These are phyloP conservation scores for Hippocampus zosterae DNA, from an alignment of 2,113 vertebrate genomes.

Conservation along the genomic window DNA sequence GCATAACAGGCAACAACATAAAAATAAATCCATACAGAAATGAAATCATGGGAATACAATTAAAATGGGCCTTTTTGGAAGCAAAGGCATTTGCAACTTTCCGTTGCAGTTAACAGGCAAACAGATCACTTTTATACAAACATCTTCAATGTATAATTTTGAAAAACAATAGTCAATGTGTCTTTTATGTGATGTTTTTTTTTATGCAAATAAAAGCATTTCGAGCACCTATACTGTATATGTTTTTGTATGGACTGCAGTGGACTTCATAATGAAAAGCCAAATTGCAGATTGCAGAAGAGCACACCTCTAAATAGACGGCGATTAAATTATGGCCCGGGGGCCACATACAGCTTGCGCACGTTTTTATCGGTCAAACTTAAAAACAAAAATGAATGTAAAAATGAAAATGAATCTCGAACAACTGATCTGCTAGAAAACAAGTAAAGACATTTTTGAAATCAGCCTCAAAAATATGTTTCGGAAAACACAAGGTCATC, in stretches of 20 bases:
- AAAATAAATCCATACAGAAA: constrained; percentile 37
- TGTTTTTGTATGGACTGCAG: not conserved
- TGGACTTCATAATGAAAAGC: not conserved
- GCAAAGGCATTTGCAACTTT: not conserved
- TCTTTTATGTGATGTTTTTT: not conserved
- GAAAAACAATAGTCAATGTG: not conserved
- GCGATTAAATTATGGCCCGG: not conserved
- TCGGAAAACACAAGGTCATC: too few relatives aligned
- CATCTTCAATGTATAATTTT: not conserved
- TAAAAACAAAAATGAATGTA: too few relatives aligned
- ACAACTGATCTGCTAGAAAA: too few relatives aligned
- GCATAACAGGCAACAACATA: constrained; percentile 55
- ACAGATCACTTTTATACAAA: not conserved
- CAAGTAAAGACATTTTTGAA: too few relatives aligned
- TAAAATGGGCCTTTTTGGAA: not conserved
- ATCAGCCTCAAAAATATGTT: too few relatives aligned
- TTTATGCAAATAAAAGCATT: not conserved
- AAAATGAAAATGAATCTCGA: too few relatives aligned
- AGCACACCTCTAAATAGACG: not conserved
- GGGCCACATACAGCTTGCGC: not conserved
- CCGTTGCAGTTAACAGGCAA: not conserved
- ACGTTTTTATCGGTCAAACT: too few relatives aligned
- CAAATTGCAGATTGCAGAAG: not conserved
- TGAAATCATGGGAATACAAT: constrained; percentile 17
- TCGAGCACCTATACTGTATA: not conserved